Conservation (phyloP, 2,113 vertebrate species). For the Australoheros scitulus region DNA sequence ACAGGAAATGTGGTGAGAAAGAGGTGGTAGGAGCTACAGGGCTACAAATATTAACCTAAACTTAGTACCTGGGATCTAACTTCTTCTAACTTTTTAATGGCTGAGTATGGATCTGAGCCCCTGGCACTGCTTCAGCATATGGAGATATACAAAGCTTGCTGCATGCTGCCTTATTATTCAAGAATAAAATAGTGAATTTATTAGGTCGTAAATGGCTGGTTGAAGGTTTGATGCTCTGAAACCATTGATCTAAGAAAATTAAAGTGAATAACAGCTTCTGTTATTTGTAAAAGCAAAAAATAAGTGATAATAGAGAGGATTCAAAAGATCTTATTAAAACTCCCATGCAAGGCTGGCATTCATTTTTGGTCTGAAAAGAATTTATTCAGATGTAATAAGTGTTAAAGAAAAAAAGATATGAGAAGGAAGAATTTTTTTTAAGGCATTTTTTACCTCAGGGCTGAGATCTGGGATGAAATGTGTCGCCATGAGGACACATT, state of each 20-base stretch:
- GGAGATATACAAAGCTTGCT: neutral
- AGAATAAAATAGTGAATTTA: neutral
- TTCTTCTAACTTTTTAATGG: neutral
- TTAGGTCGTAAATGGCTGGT: neutral
- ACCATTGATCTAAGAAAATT: neutral
- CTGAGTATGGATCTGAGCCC: neutral
- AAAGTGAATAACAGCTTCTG: neutral
- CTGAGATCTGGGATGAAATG: neutral
- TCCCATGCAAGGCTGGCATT: neutral
- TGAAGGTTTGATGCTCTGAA: neutral
- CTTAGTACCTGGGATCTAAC: neutral
- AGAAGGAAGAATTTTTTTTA: neutral
- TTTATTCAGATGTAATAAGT: neutral
- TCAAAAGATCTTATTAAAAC: neutral
- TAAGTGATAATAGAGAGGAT: neutral
- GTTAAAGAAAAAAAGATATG: neutral
- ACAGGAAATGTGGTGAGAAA: neutral
- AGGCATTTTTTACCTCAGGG: neutral
- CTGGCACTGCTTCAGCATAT: neutral
- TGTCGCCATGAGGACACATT: neutral
- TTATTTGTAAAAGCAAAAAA: neutral
- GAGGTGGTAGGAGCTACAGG: neutral
- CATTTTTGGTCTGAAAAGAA: neutral
- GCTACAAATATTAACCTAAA: neutral
- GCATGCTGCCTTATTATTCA: neutral